phyloP scores from a whole-genome alignment of 2,888 invertebrate genomes.

The Campoletis raptor region DNA sequence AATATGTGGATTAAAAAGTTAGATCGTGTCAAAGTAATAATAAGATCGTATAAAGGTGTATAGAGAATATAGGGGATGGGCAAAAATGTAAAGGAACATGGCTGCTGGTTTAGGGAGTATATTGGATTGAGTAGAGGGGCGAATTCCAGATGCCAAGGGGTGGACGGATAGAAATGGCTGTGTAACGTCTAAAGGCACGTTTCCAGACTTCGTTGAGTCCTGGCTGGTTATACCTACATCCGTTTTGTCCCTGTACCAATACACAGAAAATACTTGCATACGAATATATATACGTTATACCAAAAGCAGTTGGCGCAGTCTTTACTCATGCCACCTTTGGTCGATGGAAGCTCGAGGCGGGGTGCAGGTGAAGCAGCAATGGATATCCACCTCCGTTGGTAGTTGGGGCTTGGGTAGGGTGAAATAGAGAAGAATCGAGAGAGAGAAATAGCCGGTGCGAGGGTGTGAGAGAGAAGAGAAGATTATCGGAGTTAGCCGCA shows the following conservation, averaged over 20 bases:
- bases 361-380: constrained; percentile 55
- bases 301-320: constrained; percentile 27
- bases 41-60: constrained; percentile 1
- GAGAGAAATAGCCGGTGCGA: constrained; percentile 14
- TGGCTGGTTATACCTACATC: constrained; percentile 49
- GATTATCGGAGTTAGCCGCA: constrained; percentile 49
- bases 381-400: constrained; percentile 22
- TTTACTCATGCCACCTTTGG: constrained; percentile 38
- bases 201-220: constrained; percentile 69
- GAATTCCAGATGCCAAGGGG: constrained; percentile 48
- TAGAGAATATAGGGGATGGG: neutral
- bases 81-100: constrained; percentile 65
- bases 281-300: neutral
- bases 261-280: constrained; percentile 10
- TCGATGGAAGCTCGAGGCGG: constrained; percentile 46
- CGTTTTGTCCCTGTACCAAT: neutral
- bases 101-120: constrained; percentile 55
- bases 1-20: constrained; percentile 26
- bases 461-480: constrained; percentile 15
- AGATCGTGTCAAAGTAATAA: neutral
- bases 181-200: constrained; percentile 71
- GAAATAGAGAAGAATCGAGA: constrained; percentile 45
- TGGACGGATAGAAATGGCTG: constrained; percentile 70
- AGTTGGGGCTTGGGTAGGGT: constrained; percentile 41
- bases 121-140: constrained; percentile 35